Base-by-base conservation (phyloP, 2,113 vertebrate species). In the Saguinus midas region DNA sequence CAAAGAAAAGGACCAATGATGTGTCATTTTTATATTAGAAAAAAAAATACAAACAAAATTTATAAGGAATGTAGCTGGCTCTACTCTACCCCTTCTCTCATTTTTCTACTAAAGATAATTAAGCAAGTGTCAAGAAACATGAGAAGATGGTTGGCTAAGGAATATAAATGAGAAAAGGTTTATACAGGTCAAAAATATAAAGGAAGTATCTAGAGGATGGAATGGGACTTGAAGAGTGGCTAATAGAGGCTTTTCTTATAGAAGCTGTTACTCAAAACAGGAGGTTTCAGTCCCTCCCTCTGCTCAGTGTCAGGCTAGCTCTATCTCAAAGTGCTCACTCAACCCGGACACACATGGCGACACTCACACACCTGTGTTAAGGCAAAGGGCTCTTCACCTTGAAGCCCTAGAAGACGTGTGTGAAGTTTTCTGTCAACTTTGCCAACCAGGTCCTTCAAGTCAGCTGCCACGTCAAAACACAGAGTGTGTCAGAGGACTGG, bases 71-170 rank as follows among this genome's bases (percentile, higher is more conserved):
- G 61, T 43, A 75, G 43, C 11, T 80, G 61, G 21, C 37, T 72
- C 70, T 78, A 13, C 14, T 35, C 5, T 50, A 75, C 57, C 57
- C 25, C 1, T 72, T 25, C 40, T 11, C 76, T 80, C 37, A 17
- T 29, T 66, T 35, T 84, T 43, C 37, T 37, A 75, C 23, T 48
- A 45, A 55, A 82, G 81, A 70, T 20, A 87, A 85, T 95, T 83
- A 97, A 95, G 70, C 79, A 93, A 86, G 96, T 97, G 94, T 95
- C 96, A 97, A 97, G 95, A 97, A 97, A 97, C 87, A 91, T 95
- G 37, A 96, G 75, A 91, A 73, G 75, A 94, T 96, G 81, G 0
- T 12, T 91, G 91, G 70, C 82, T 45, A 85, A 85, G 45, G 32
- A 3, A 80, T 79, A 32, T 45, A 37, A 66, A 72, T 3, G 2